Evolutionary conservation across 2,797 vertebrate species (phyloP).

Genomic region (Molossus alvarezi): DNA sequence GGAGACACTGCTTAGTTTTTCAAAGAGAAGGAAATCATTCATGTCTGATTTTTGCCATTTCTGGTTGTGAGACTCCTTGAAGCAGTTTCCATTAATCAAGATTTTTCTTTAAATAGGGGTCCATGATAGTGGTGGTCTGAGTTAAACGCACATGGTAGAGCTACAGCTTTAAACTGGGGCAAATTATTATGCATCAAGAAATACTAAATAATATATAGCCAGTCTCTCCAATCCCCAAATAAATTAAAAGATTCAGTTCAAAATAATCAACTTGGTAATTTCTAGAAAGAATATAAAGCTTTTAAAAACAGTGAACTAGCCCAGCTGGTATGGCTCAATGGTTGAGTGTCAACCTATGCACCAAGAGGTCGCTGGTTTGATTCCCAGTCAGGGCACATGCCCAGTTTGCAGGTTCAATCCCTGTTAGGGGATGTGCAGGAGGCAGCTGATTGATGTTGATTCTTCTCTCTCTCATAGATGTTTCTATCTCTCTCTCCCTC

Average conservation of each 20-base stretch:
- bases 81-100: neutral
- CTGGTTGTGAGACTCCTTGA: neutral
- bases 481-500: too few species aligned
- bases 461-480: too few species aligned
- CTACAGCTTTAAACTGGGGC: neutral
- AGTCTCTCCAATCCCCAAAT: neutral
- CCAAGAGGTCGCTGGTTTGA: too few species aligned
- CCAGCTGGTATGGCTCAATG: too few species aligned
- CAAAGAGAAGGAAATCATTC: neutral
- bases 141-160: neutral
- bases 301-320: slow-evolving; percentile 23
- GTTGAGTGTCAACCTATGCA: too few species aligned
- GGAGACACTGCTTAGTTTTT: neutral
- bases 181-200: slow-evolving; percentile 12
- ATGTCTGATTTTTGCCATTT: neutral
- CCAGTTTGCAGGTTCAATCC: too few species aligned
- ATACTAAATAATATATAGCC: neutral
- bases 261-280: slow-evolving; percentile 9
- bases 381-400: too few species aligned
- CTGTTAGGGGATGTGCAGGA: too few species aligned
- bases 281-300: slow-evolving; percentile 2
- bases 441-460: too few species aligned
- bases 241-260: neutral
- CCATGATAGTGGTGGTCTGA: neutral
- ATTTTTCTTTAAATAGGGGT: neutral